Conservation (phyloP, 2,888 invertebrate species). For the Prenolepis imparis region DNA sequence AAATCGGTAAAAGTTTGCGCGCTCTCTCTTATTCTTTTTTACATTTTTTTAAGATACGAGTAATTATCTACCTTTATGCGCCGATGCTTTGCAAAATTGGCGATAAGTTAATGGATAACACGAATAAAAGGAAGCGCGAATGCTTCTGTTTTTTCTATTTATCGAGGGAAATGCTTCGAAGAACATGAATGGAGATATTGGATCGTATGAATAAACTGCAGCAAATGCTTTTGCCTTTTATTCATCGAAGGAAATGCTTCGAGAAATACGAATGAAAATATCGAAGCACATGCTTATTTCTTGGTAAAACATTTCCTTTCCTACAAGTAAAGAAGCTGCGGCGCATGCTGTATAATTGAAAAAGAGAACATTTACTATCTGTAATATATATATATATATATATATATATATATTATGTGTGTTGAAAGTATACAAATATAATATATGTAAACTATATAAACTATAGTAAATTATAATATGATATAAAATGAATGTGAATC, state of each 20-base stretch:
- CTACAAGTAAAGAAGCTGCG: neutral
- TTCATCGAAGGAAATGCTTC: conserved; percentile 37
- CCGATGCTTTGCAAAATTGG: conserved; percentile 34
- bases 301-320: conserved; percentile 16
- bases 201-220: conserved; percentile 41
- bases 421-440: neutral
- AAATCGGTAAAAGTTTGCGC: neutral
- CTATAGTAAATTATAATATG: neutral
- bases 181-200: conserved; percentile 29
- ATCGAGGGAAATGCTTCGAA: conserved; percentile 11
- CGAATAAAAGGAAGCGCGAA: conserved; percentile 4
- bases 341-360: neutral
- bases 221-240: conserved; percentile 39
- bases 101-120: conserved; percentile 31
- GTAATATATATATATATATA: neutral
- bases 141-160: conserved; percentile 9
- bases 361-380: neutral
- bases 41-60: neutral
- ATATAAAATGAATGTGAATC: neutral
- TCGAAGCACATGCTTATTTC: conserved; percentile 45
- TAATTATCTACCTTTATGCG: neutral
- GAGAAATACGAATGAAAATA: conserved; percentile 46
- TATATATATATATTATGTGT: too few relatives aligned
- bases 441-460: neutral
- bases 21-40: neutral